Evolutionary conservation across 1,140 invertebrate genomes (phyloP), one percentile per base, ranked within the genome.

Genomic region (Drosophila tsacasi): DNA sequence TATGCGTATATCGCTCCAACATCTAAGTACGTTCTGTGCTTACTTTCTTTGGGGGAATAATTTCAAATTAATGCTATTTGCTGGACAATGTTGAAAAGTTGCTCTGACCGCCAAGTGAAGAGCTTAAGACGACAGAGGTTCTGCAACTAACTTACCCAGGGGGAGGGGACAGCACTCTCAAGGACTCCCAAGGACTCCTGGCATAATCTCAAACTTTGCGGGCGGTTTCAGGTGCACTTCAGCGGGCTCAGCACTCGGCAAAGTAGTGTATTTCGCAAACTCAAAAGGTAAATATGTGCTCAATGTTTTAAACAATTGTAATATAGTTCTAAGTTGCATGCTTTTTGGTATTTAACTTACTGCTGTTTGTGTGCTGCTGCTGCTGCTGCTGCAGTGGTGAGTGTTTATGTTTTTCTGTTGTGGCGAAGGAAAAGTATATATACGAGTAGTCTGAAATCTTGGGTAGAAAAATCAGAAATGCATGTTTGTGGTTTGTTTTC

Each of bases 401-500:
- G 40, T 81, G 71, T 64, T 61, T 52, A 35, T 74, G 44, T 49
- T 21, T 52, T 66, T 52, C 69, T 72, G 25, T 69, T 63, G 59
- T 64, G 15, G 71, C 19, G 44, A 19, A 46, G 64, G 64, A 46
- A 50, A 64, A 63, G 40, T n/a, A 37, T 50, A 19, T n/a, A 37
- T 52, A 19, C n/a, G n/a, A n/a, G n/a, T 19, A 49, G 39, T 72
- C 76, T 58, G 37, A 39, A 60, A 61, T 55, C n/a, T 54, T 37
- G 50, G 54, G 15, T 57, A 49, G n/a, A 46, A 49, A 85, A 89
- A 89, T 90, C 54, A 90, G 79, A 91, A 90, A 90, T 91, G 85
- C 85, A 82, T 76, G 63, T 62, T 68, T 82, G 71, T 50, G 54
- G 74, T 85, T 90, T 76, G 85, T 90, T 91, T 91, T 91, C 86